Percentiles rank a stretch among this genome's conserved stretches.
Conservation (phyloP, 2,797 vertebrate genomes). For the Lophotriccus pileatus region DNA sequence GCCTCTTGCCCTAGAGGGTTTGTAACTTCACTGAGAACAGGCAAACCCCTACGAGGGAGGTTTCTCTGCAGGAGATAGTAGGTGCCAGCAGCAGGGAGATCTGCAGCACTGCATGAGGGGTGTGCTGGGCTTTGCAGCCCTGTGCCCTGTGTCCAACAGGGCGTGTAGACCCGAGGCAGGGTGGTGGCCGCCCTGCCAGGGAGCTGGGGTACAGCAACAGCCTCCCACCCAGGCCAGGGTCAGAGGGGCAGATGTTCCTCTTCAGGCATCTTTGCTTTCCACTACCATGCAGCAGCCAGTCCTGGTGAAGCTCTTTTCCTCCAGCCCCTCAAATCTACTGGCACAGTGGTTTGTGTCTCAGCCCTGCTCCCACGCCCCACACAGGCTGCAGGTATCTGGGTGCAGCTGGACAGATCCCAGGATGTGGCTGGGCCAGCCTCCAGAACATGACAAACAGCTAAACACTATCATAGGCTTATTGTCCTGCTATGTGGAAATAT, state of each 20-base stretch:
- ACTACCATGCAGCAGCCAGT: background rate
- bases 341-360: background rate
- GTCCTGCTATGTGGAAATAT: background rate
- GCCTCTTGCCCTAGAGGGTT: background rate
- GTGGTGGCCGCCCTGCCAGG: background rate
- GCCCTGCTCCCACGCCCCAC: background rate
- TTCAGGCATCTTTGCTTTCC: background rate
- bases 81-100: background rate
- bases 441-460: background rate
- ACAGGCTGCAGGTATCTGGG: background rate
- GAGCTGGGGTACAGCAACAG: background rate
- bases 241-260: background rate
- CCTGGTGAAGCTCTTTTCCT: background rate
- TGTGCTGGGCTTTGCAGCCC: background rate
- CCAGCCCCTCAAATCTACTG: background rate
- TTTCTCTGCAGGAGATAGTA: background rate
- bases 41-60: background rate
- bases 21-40: background rate
- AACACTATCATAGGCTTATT: background rate
- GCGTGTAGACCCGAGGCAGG: background rate
- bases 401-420: background rate
- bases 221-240: background rate
- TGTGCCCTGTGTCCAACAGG: rapidly evolving
- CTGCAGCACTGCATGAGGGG: rapidly evolving
- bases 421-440: background rate